Conservation (phyloP, 2,797 vertebrate species). For the Pangasius macronema region DNA sequence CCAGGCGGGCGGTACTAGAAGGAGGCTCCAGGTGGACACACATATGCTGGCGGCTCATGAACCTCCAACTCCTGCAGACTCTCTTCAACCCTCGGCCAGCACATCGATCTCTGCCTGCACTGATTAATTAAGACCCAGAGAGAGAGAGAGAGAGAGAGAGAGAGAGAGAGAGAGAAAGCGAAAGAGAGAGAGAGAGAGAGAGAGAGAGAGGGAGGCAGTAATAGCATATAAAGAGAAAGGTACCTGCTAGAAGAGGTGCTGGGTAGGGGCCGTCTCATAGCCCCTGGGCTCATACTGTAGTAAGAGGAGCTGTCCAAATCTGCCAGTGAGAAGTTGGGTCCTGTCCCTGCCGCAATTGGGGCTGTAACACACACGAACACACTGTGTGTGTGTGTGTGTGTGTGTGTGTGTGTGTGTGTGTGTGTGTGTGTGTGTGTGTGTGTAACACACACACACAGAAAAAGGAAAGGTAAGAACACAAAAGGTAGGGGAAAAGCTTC, state of each 20-base stretch:
- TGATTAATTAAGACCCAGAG: constrained; percentile 60
- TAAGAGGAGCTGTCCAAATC: constrained; percentile 99
- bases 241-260: constrained; percentile 97
- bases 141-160: constrained; percentile 28
- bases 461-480: constrained; percentile 26
- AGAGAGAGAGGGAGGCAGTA: background rate
- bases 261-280: constrained; percentile 96
- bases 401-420: too few relatives aligned
- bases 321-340: constrained; percentile 96
- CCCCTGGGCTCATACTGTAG: constrained; percentile 99
- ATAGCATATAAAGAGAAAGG: constrained; percentile 18
- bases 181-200: background rate
- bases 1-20: constrained; percentile 26
- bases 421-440: too few relatives aligned
- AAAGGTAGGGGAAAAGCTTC: constrained; percentile 14
- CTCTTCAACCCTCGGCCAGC: constrained; percentile 45
- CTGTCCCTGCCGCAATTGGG: constrained; percentile 95
- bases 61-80: constrained; percentile 55
- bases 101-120: constrained; percentile 59
- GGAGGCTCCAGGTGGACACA: constrained; percentile 58
- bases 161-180: constrained; percentile 19
- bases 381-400: too few relatives aligned
- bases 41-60: constrained; percentile 56
- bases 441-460: constrained; percentile 33
- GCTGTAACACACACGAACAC: constrained; percentile 72